Evolutionary conservation across 2,888 invertebrate genomes (phyloP).

Genomic region (Gymnosoma rotundatum): DNA sequence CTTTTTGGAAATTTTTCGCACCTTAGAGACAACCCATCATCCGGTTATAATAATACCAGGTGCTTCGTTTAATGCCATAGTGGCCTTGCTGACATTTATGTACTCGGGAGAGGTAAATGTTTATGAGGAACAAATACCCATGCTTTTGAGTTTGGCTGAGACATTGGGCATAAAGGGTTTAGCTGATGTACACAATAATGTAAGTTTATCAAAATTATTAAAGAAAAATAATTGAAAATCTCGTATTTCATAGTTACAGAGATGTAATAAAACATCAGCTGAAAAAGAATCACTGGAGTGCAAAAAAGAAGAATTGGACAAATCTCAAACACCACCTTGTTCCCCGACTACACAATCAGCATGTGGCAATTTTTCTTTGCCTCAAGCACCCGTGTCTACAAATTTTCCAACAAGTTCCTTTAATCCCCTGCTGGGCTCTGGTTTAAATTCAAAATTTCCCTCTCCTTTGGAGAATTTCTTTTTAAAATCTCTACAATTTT

Average conservation of each 20-base stretch:
- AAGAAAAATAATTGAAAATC: neutral
- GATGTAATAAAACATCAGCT: constrained; percentile 51
- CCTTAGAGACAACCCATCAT: constrained; percentile 81
- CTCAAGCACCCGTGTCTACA: constrained; percentile 34
- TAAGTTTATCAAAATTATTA: constrained; percentile 80
- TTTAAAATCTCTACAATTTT: constrained; percentile 81
- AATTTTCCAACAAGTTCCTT: constrained; percentile 58
- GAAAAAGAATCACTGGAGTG: constrained; percentile 69
- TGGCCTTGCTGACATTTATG: constrained; percentile 92
- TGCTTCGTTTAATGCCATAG: constrained; percentile 81
- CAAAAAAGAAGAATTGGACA: constrained; percentile 69
- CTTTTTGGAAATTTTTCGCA: constrained; percentile 91
- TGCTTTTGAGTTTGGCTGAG: constrained; percentile 89
- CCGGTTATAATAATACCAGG: constrained; percentile 82
- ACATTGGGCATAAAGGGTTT: constrained; percentile 91
- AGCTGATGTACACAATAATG: constrained; percentile 89
- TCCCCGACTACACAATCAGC: constrained; percentile 63
- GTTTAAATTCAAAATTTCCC: constrained; percentile 76
- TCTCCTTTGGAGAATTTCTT: constrained; percentile 82
- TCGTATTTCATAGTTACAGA: constrained; percentile 63
- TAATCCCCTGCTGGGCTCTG: constrained; percentile 63
- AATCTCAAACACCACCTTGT: constrained; percentile 72
- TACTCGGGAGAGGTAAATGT: constrained; percentile 94
- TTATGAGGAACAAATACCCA: constrained; percentile 89
- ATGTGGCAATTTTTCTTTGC: constrained; percentile 54